Percentiles rank a stretch among this genome's conserved stretches.
Conservation (phyloP, 2,797 vertebrate genomes). For the Mormyrus hasselquistii region DNA sequence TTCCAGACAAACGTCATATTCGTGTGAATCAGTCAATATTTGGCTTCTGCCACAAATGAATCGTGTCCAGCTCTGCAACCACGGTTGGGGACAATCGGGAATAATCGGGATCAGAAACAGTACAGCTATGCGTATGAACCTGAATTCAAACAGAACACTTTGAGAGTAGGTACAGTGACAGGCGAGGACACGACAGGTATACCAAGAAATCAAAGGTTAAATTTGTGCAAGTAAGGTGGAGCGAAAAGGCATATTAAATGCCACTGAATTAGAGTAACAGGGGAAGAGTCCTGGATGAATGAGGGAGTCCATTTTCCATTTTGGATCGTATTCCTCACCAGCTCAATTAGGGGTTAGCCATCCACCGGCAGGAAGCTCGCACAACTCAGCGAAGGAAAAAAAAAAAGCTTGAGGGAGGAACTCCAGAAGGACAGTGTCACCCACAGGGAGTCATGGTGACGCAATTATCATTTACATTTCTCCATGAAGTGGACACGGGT, state of each 20-base stretch:
- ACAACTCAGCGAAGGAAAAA: not conserved
- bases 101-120: not conserved
- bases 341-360: not conserved
- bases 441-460: not conserved
- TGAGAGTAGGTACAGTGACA: not conserved
- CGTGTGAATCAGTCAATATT: constrained; percentile 6
- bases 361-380: not conserved
- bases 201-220: not conserved
- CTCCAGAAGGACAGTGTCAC: not conserved
- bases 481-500: not conserved
- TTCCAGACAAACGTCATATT: not conserved
- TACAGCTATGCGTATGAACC: not conserved
- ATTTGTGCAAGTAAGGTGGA: too few species aligned
- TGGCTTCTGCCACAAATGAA: constrained; percentile 12
- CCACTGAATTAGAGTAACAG: not conserved
- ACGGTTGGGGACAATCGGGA: not conserved
- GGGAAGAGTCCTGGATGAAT: not conserved
- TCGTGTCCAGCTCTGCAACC: not conserved
- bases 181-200: not conserved
- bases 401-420: not conserved
- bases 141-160: not conserved
- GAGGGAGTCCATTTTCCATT: not conserved
- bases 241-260: not conserved
- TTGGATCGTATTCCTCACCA: not conserved
- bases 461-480: not conserved